A percentile compares a stretch with the other conserved stretches of the same genome.
Evolutionary conservation across 2,797 vertebrate species (phyloP).

Genomic region (Lycodopsis pacificus): DNA sequence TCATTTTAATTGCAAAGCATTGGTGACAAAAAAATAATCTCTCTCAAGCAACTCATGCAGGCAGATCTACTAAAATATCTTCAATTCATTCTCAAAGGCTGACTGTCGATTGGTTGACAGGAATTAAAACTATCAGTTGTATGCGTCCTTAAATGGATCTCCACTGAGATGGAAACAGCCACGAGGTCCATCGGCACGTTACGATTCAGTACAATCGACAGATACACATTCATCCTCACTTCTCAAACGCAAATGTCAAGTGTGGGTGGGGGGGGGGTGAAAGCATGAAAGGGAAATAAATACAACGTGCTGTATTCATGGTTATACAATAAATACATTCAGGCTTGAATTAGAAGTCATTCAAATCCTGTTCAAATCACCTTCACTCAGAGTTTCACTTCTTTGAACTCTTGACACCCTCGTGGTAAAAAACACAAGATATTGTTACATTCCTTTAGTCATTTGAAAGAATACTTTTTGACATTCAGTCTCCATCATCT

Average conservation of each 20-base stretch:
- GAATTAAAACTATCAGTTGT: not conserved
- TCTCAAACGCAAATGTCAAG: constrained; percentile 17
- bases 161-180: constrained; percentile 9
- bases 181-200: constrained; percentile 20
- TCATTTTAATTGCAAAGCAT: not conserved
- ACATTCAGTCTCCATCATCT: constrained; percentile 10
- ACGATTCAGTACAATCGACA: not conserved
- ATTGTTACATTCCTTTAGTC: constrained; percentile 44
- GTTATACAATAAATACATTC: constrained; percentile 38
- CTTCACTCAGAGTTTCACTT: not conserved
- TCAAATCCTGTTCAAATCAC: constrained; percentile 23
- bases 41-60: constrained; percentile 14
- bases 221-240: not conserved
- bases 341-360: constrained; percentile 4
- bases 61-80: not conserved
- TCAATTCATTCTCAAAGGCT: constrained; percentile 10
- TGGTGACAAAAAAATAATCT: not conserved
- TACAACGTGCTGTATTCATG: constrained; percentile 14
- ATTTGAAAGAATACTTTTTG: not conserved
- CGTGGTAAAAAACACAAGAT: not conserved
- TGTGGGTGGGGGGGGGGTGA: not conserved
- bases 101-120: not conserved
- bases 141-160: not conserved
- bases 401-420: not conserved
- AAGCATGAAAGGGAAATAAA: constrained; percentile 38